Conservation (phyloP, 2,113 vertebrate species). For the Oreotrochilus melanogaster region DNA sequence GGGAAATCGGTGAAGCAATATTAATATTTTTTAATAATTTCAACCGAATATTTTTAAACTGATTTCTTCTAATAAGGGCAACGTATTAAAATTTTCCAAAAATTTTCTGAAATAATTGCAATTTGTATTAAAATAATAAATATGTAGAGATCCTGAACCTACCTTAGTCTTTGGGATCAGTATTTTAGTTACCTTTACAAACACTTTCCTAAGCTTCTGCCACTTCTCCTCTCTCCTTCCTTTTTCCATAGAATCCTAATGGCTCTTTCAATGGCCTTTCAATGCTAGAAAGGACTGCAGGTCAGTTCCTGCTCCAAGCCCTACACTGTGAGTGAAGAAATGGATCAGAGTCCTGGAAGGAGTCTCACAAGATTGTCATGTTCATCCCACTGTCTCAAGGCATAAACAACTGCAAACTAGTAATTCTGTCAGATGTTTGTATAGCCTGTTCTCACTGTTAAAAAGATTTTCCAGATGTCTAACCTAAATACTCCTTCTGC, state of each 20-base stretch:
- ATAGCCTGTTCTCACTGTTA: neutral
- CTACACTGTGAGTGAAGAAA: neutral
- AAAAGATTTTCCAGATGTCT: neutral
- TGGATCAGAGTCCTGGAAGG: neutral
- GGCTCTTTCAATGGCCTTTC: neutral
- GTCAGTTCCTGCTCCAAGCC: neutral
- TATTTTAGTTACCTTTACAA: neutral
- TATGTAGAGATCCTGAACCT: neutral
- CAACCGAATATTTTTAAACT: neutral
- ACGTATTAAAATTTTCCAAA: neutral
- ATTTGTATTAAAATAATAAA: neutral
- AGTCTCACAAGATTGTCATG: neutral
- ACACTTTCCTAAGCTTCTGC: neutral
- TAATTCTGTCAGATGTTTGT: neutral
- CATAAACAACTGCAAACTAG: neutral
- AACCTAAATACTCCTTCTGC: neutral
- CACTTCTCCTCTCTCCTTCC: neutral
- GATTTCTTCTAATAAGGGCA: neutral
- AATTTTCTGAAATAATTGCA: neutral
- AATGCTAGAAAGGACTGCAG: neutral
- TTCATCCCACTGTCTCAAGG: neutral
- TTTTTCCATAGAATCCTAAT: neutral
- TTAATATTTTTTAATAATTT: neutral
- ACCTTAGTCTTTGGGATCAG: neutral
- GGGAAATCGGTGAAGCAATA: fast-evolving